These are phyloP conservation scores for Ptychoptera albimana DNA, from an alignment of 2,888 invertebrate species.

Conservation along the genomic window DNA sequence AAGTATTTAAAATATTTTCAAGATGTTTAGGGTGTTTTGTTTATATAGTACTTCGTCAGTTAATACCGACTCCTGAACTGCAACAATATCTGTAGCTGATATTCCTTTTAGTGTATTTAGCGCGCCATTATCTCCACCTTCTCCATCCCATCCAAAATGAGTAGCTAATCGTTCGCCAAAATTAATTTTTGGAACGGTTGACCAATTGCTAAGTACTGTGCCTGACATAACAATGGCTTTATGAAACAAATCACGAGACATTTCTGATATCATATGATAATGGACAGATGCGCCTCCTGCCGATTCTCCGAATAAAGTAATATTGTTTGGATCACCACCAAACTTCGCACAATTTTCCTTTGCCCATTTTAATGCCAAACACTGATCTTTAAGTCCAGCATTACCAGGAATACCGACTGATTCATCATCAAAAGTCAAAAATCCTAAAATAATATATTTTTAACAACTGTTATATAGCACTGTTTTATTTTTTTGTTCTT, in stretches of 20 bases:
- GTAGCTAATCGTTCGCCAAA: slow-evolving; percentile 25
- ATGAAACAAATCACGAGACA: slow-evolving; percentile 28
- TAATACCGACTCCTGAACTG: slow-evolving; percentile 23
- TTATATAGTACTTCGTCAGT: slow-evolving; percentile 14
- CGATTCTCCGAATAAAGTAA: slow-evolving; percentile 36
- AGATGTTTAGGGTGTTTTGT: not conserved
- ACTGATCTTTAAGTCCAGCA: slow-evolving; percentile 36
- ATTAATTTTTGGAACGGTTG: slow-evolving; percentile 18
- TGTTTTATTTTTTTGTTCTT: no score
- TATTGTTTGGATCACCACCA: slow-evolving; percentile 35
- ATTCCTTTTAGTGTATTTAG: slow-evolving; percentile 25
- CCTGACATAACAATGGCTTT: slow-evolving; percentile 27
- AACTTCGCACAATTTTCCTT: slow-evolving; percentile 33
- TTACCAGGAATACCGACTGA: slow-evolving; percentile 34
- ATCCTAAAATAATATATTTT: slow-evolving; percentile 26
- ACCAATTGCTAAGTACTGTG: slow-evolving; percentile 22
- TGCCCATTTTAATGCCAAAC: slow-evolving; percentile 35
- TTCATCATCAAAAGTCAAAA: slow-evolving; percentile 31
- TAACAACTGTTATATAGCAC: no score
- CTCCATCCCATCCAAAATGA: slow-evolving; percentile 23
- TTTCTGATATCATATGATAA: slow-evolving; percentile 32
- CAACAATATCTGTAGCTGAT: slow-evolving; percentile 22
- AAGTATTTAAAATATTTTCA: not conserved
- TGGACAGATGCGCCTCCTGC: slow-evolving; percentile 34
- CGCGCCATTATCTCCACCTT: slow-evolving; percentile 23